These are phyloP conservation scores for Callimorpha dominula DNA, from an alignment of 2,888 invertebrate genomes.

Conservation along the genomic window DNA sequence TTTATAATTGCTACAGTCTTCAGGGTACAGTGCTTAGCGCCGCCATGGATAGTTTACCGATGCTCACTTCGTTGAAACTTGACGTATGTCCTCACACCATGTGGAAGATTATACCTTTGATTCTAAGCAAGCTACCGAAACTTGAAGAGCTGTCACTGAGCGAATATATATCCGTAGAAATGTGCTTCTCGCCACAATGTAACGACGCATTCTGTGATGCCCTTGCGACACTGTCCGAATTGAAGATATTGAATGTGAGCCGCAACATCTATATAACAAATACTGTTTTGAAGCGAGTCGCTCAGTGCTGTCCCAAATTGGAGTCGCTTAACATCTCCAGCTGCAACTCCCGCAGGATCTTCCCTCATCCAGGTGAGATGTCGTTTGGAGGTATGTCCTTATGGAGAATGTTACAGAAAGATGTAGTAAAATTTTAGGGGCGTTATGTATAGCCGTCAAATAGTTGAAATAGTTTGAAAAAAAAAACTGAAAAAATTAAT, in stretches of 20 bases:
- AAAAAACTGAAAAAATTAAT: no score
- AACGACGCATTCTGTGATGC: conserved; percentile 72
- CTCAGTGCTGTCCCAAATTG: conserved; percentile 78
- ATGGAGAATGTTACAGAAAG: neutral
- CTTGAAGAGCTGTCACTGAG: conserved; percentile 76
- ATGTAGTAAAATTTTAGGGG: no score
- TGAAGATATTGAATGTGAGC: conserved; percentile 78
- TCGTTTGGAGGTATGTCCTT: no score
- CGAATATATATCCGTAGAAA: conserved; percentile 69
- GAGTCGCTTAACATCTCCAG: conserved; percentile 79
- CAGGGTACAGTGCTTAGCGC: conserved; percentile 75
- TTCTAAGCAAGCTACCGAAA: conserved; percentile 70
- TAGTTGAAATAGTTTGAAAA: no score
- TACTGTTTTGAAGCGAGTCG: conserved; percentile 81
- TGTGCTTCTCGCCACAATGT: conserved; percentile 54
- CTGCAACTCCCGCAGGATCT: conserved; percentile 69
- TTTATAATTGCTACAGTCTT: conserved; percentile 80
- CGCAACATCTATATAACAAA: conserved; percentile 83
- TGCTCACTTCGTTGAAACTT: conserved; percentile 69
- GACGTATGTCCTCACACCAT: conserved; percentile 73
- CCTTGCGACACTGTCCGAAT: conserved; percentile 72
- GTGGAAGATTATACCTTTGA: conserved; percentile 76
- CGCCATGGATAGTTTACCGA: conserved; percentile 67
- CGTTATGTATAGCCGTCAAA: no score
- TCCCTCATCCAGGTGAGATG: conserved; percentile 60